phyloP scores from a whole-genome alignment of 1,140 invertebrate species.

The Drosophila sucinea region DNA sequence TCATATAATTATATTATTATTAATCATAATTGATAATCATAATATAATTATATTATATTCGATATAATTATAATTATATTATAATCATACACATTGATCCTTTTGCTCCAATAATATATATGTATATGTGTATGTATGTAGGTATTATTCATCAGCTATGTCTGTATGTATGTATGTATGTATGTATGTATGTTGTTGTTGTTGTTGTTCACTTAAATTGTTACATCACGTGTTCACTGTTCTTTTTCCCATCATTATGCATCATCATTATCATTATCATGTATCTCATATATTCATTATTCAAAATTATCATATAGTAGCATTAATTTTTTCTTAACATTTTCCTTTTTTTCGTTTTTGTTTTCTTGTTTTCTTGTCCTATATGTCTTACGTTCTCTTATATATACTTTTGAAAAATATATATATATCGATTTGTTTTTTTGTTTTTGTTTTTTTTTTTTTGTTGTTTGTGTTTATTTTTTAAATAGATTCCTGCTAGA shows the following conservation, averaged over 20 bases:
- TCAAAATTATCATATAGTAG: constrained; percentile 53
- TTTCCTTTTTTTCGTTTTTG: constrained; percentile 42
- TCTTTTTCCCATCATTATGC: constrained; percentile 61
- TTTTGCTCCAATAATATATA: background rate
- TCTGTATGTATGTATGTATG: too few relatives aligned
- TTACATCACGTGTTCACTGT: constrained; percentile 81
- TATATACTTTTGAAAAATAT: constrained; percentile 68
- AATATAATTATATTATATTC: constrained; percentile 11
- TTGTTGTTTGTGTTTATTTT: constrained; percentile 7
- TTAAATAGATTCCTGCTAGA: constrained; percentile 74
- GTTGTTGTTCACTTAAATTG: constrained; percentile 72
- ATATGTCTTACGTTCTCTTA: constrained; percentile 79
- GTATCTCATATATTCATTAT: constrained; percentile 60
- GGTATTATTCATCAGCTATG: too few relatives aligned
- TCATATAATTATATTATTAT: too few relatives aligned
- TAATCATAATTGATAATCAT: background rate
- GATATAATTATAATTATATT: background rate
- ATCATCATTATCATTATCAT: constrained; percentile 49
- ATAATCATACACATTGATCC: constrained; percentile 7
- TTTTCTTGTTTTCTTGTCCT: constrained; percentile 50
- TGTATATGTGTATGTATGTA: too few relatives aligned
- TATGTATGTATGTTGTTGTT: constrained; percentile 35
- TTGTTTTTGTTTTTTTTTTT: constrained; percentile 36
- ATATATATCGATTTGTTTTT: constrained; percentile 53
- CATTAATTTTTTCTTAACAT: constrained; percentile 33